phyloP scores from a whole-genome alignment of 1,140 invertebrate genomes.

The Venustaconcha ellipsiformis region DNA sequence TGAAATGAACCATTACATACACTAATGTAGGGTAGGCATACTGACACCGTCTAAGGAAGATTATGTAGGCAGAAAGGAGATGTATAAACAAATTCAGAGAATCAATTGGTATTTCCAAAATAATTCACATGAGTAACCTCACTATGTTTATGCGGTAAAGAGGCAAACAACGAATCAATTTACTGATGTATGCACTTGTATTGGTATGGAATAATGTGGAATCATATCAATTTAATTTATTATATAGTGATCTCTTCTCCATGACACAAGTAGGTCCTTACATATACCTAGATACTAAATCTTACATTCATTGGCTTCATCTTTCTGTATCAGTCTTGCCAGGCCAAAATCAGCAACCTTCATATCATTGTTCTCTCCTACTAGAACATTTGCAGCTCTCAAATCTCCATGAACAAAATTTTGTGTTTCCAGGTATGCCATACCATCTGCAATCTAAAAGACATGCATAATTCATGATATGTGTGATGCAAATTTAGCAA shows the following conservation, averaged over 20 bases:
- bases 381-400: constrained; percentile 78
- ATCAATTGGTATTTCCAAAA: no score
- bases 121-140: not conserved
- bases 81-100: no score
- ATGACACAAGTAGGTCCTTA: not conserved
- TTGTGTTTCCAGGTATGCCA: constrained; percentile 94
- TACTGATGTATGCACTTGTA: not conserved
- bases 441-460: constrained; percentile 76
- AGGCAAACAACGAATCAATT: not conserved
- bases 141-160: not conserved
- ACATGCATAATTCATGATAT: not conserved
- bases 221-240: not conserved
- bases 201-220: not conserved
- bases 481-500: not conserved
- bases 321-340: constrained; percentile 90
- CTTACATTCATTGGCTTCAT: constrained; percentile 90
- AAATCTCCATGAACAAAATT: constrained; percentile 74
- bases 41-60: no score
- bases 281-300: not conserved
- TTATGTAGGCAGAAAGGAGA: no score
- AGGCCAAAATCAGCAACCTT: constrained; percentile 98
- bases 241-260: not conserved
- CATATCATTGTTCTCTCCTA: constrained; percentile 90
- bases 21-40: no score
- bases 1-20: no score